Base-by-base conservation (phyloP, 2,797 vertebrate species). In the Chaunax sp. region DNA sequence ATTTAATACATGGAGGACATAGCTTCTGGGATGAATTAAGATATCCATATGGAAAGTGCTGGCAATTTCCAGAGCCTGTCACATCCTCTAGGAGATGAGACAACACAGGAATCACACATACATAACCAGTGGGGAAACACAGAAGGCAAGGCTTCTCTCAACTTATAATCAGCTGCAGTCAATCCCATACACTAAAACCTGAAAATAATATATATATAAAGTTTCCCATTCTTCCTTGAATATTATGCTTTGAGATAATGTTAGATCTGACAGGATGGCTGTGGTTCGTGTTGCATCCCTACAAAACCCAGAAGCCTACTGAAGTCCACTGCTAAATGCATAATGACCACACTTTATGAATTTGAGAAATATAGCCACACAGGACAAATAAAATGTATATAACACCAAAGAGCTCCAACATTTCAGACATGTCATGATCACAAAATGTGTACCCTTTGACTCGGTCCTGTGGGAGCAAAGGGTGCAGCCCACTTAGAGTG, bases 311-410 rank as follows among this genome's bases (percentile, higher is more conserved):
- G 80, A 86, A 81, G 75, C 46, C n/a, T n/a, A n/a, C n/a, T n/a
- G n/a, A n/a, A n/a, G n/a, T n/a, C n/a, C n/a, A n/a, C n/a, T n/a
- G n/a, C n/a, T n/a, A n/a, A n/a, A n/a, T n/a, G n/a, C n/a, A n/a
- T n/a, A n/a, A n/a, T n/a, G n/a, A n/a, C n/a, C n/a, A n/a, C n/a
- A n/a, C n/a, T n/a, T n/a, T n/a, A n/a, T n/a, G n/a, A n/a, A 30
- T 82, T 77, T 64, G 81, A 41, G 59, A n/a, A 81, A 80, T 83
- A 75, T 56, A 74, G 75, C 81, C 88, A 87, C 81, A 83, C 87
- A 88, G 86, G 87, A 87, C 16, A 64, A 77, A 90, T 87, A 81
- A 88, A 87, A 74, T 72, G 65, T 44, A 73, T 90, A 87, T 90
- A 82, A 92, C 91, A 75, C 83, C 69, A 62, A 70, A 64, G 74